A percentile compares a stretch with the other conserved stretches of the same genome.
Conservation (phyloP, 2,113 vertebrate genomes). For the Centropristis striata region DNA sequence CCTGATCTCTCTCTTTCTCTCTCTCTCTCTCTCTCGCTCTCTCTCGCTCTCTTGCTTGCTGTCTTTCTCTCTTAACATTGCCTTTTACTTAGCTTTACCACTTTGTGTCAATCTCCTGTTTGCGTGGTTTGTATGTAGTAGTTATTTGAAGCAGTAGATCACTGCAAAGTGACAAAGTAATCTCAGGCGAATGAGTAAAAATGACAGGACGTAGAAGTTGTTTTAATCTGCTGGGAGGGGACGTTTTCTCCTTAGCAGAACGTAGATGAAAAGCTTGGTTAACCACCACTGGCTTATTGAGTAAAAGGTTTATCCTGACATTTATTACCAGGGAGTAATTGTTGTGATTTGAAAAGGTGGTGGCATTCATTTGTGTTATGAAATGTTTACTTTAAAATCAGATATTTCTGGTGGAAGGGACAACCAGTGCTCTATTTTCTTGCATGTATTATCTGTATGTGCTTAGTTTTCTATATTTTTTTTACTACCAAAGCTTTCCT, state of each 20-base stretch:
- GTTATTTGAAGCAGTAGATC: constrained; percentile 16
- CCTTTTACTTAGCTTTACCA: constrained; percentile 47
- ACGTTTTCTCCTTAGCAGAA: background rate
- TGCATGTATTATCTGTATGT: no score
- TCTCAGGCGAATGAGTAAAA: constrained; percentile 23
- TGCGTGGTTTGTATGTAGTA: constrained; percentile 16
- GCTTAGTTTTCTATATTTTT: no score
- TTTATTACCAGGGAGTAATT: background rate
- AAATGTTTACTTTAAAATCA: background rate
- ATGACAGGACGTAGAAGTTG: constrained; percentile 13
- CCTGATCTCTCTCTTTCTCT: constrained; percentile 40
- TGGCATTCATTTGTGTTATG: background rate
- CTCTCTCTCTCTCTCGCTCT: background rate
- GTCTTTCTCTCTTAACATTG: background rate
- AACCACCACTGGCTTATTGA: background rate
- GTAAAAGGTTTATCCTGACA: background rate
- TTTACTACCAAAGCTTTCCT: background rate
- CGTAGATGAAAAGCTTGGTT: constrained; percentile 30
- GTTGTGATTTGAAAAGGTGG: background rate
- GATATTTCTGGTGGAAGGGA: background rate
- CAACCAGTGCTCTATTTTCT: no score
- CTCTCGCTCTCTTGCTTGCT: background rate
- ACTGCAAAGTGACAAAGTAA: constrained; percentile 35
- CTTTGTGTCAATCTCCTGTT: constrained; percentile 58
- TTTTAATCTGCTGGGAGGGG: constrained; percentile 17